Percentiles rank a stretch among this genome's conserved stretches.
Conservation (phyloP, 1,140 invertebrate genomes). For the Dinothrombium tinctorium region DNA sequence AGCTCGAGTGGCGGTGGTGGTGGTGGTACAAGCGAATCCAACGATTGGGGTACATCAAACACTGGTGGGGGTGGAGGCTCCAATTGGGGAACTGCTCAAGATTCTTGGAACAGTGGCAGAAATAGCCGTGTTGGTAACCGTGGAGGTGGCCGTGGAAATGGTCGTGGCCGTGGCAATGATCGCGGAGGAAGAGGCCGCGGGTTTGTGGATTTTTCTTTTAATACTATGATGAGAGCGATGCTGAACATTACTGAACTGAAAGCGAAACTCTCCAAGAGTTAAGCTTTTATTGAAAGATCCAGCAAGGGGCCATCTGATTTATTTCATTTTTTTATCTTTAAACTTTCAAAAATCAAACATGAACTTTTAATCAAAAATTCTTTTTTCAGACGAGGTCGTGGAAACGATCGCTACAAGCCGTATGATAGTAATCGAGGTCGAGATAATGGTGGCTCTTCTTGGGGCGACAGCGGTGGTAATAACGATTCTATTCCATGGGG, state of each 20-base stretch:
- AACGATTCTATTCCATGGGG: no score
- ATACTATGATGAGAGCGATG: neutral
- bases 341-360: no score
- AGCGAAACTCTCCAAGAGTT: neutral
- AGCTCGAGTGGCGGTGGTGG: neutral
- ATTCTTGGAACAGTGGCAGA: no score
- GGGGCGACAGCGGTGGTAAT: no score
- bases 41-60: neutral
- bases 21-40: neutral
- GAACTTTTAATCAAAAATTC: no score
- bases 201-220: neutral
- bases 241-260: neutral
- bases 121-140: neutral
- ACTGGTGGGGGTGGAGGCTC: neutral
- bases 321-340: no score
- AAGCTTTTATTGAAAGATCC: neutral
- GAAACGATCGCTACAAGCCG: neutral
- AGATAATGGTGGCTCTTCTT: neutral
- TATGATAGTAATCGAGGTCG: neutral
- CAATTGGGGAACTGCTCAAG: neutral
- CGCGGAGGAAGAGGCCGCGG: neutral
- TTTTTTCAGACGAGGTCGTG: neutral
- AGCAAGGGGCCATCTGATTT: neutral
- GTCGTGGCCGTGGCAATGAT: neutral
- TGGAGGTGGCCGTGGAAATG: neutral